Evolutionary conservation across 2,797 vertebrate genomes (phyloP).

Genomic region (Peromyscus melanophrys): DNA sequence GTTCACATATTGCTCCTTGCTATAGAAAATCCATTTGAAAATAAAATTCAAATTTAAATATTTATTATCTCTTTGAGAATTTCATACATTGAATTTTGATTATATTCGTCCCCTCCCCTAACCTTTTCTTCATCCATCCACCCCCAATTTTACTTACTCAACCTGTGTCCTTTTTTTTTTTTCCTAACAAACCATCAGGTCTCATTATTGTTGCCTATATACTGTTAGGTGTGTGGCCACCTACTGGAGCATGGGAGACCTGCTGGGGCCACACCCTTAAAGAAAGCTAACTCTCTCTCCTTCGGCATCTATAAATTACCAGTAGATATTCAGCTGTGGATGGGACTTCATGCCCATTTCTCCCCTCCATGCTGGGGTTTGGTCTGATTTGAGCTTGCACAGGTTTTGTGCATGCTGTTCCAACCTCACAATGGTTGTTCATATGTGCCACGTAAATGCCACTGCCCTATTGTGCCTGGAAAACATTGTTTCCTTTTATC

Average conservation of each 20-base stretch:
- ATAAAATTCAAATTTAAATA: background rate
- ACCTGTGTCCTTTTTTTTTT: background rate
- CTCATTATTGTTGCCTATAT: background rate
- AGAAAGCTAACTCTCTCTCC: background rate
- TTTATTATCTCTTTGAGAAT: background rate
- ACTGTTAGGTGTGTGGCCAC: background rate
- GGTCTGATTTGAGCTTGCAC: background rate
- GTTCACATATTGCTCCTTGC: background rate
- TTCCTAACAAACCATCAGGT: background rate
- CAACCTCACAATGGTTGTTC: background rate
- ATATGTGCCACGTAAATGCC: background rate
- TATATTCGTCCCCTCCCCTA: background rate
- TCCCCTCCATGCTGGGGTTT: background rate
- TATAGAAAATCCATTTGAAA: constrained; percentile 13
- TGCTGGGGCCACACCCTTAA: background rate
- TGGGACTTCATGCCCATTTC: background rate
- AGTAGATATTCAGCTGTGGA: no score
- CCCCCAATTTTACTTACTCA: background rate
- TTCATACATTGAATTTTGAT: background rate
- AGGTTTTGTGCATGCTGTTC: background rate
- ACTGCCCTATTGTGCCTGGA: background rate
- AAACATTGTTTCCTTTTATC: background rate
- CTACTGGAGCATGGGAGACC: background rate
- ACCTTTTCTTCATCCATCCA: background rate
- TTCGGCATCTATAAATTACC: background rate